A percentile compares a stretch with the other conserved stretches of the same genome.
Conservation (phyloP, 2,888 invertebrate genomes). For the Tholera decimalis region DNA sequence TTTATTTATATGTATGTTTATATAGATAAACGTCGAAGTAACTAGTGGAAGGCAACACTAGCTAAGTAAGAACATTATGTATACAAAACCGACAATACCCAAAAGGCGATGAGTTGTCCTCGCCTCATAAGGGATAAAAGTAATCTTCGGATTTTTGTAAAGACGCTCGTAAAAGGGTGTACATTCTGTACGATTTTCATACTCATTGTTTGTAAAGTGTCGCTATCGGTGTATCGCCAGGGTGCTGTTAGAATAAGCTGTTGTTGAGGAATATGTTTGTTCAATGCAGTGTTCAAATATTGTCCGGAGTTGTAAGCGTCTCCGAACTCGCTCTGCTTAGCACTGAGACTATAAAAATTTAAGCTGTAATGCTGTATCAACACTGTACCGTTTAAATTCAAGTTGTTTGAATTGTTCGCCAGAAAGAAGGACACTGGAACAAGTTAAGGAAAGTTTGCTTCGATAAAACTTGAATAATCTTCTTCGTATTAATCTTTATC, state of each 20-base stretch:
- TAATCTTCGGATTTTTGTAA: slow-evolving; percentile 55
- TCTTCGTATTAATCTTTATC: slow-evolving; percentile 42
- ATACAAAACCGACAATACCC: slow-evolving; percentile 36
- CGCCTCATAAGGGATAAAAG: slow-evolving; percentile 50
- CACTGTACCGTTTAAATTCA: slow-evolving; percentile 57
- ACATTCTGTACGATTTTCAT: slow-evolving; percentile 52
- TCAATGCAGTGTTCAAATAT: slow-evolving; percentile 76
- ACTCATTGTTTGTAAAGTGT: slow-evolving; percentile 57
- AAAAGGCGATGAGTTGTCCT: slow-evolving; percentile 42
- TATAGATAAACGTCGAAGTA: slow-evolving; percentile 9
- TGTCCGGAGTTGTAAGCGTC: slow-evolving; percentile 72
- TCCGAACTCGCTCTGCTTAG: slow-evolving; percentile 46
- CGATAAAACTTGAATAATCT: slow-evolving; percentile 32
- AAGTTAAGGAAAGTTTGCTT: slow-evolving; percentile 43
- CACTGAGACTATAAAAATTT: slow-evolving; percentile 67
- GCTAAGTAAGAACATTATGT: slow-evolving; percentile 21
- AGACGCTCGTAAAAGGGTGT: slow-evolving; percentile 40
- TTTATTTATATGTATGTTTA: slow-evolving; percentile 11
- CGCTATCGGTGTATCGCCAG: slow-evolving; percentile 61
- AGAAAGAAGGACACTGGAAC: slow-evolving; percentile 45
- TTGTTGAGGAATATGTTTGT: slow-evolving; percentile 70
- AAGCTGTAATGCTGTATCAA: slow-evolving; percentile 69
- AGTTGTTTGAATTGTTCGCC: slow-evolving; percentile 45
- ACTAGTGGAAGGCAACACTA: slow-evolving; percentile 23
- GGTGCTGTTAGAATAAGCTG: slow-evolving; percentile 68